Base-by-base conservation (phyloP, 37 sponge, comb jelly and placozoan species). In the Aplysina aerophoba region DNA sequence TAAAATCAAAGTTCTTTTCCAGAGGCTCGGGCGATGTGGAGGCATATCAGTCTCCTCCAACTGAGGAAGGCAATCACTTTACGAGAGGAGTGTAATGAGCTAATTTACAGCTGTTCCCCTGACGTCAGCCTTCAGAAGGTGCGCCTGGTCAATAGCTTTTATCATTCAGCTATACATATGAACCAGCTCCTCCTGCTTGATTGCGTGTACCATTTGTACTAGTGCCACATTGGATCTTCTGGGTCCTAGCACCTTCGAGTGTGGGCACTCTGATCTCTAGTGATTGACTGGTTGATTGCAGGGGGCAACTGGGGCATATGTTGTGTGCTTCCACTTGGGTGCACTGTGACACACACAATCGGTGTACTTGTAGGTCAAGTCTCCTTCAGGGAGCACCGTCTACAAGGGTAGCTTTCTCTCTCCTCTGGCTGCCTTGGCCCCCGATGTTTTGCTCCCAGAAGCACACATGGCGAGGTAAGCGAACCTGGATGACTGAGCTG, bases 11-110 rank as follows among this genome's bases (percentile, higher is more conserved):
- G 73, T 95, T 95, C 83, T 95, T 92, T 73, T 60, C 87, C 15
- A 91, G 61, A 35, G 95, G 95, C 16, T 95, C 92, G 95, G 95
- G 95, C 15, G 85, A 83, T 17, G 67, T 83, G 37, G 64, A 87
- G 21, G 84, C 87, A 3, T 89, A 89, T 63, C 80, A 88, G 81
- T 0, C n/a, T 75, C 4, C 38, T 36, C 24, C 44, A 36, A 41
- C n/a, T 75, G 25, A 75, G 78, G 15, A 50, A 50, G 1, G n/a
- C 15, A 14, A 24, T 75, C 22, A n/a, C 21, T 1, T 21, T 2
- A 19, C 37, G 78, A 41, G 12, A 50, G 2, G 78, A 75, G 41
- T 75, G 78, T 16, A 22, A 20, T 50, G 22, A 17, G 12, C 27
- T 69, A 1, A 17, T 31, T 69, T 69, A 6, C 19, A n/a, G 35